Evolutionary conservation across 2,888 invertebrate genomes (phyloP), one percentile per base, ranked within the genome.

Genomic region (Quadroppia sp.): DNA sequence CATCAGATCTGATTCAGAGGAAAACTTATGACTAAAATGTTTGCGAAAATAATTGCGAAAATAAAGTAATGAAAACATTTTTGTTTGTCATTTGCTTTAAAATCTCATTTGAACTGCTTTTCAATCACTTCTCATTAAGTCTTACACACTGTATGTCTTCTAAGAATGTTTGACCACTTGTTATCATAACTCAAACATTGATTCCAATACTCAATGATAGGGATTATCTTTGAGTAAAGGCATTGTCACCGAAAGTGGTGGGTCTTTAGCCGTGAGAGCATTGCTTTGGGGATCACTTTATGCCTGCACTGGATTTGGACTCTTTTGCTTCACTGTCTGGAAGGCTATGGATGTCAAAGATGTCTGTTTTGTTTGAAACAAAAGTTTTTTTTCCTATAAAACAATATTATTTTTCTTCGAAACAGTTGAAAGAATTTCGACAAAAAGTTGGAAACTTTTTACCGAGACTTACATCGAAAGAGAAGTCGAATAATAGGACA

Each of bases 231-330:
- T 79, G 82, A 86, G 79, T 9, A 77, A 78, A 72, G 80, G 80
- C 25, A 81, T 90, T 75, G 85, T 87, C 36, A 30, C 56, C 70
- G 92, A 92, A 82, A 88, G 89, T 75, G 94, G 94, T 20, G 88
- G 89, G 3, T 81, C 84, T 61, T 84, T 95, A 75, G 95, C 95
- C 0, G 77, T 91, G 72, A 86, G 91, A 81, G 96, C 96, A 0
- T 84, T 96, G 0, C 90, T 90, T 9, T 90, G 91, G 90, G 95
- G 94, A 2, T 90, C 92, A 0, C 77, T 94, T 0, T 94, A 91
- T 83, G 92, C 95, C 0, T 84, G 93, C n/a, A 85, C 89, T 45
- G 94, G 94, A 0, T 91, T 93, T 73, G 87, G 91, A 11, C 82
- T 89, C 71, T 82, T 95, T 72, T 91, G 90, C 81, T 92, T 89